phyloP scores from a whole-genome alignment of 2,888 invertebrate genomes.

The Campopleginae sp. region DNA sequence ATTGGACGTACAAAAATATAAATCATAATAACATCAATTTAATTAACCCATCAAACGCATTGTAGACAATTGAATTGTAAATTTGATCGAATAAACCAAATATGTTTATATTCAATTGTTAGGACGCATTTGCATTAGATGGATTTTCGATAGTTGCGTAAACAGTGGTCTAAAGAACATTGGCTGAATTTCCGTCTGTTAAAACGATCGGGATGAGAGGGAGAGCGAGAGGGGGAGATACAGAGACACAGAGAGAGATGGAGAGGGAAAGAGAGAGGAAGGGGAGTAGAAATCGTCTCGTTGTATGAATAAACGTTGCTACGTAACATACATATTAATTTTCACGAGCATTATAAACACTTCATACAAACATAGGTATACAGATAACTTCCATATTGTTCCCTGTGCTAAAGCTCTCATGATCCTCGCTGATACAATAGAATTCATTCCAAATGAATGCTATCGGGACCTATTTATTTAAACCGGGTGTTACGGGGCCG shows the following conservation, averaged over 20 bases:
- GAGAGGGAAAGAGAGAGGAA: neutral
- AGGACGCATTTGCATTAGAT: constrained; percentile 34
- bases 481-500: neutral
- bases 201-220: constrained; percentile 1
- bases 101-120: constrained; percentile 33
- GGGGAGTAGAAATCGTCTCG: neutral
- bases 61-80: constrained; percentile 30
- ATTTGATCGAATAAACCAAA: constrained; percentile 24
- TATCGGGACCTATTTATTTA: constrained; percentile 45
- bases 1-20: neutral
- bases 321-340: constrained; percentile 56
- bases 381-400: neutral
- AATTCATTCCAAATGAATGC: constrained; percentile 58
- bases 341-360: constrained; percentile 31
- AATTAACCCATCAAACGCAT: neutral
- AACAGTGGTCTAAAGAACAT: constrained; percentile 29
- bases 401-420: constrained; percentile 21
- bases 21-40: neutral
- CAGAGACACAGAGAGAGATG: neutral
- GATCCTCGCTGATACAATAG: constrained; percentile 46
- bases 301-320: constrained; percentile 43
- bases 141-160: constrained; percentile 48
- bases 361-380: constrained; percentile 21
- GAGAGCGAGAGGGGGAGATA: neutral
- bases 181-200: constrained; percentile 42